Evolutionary conservation across 2,797 vertebrate genomes (phyloP), one percentile per base, ranked within the genome.

Genomic region (Urocyon cinereoargenteus): DNA sequence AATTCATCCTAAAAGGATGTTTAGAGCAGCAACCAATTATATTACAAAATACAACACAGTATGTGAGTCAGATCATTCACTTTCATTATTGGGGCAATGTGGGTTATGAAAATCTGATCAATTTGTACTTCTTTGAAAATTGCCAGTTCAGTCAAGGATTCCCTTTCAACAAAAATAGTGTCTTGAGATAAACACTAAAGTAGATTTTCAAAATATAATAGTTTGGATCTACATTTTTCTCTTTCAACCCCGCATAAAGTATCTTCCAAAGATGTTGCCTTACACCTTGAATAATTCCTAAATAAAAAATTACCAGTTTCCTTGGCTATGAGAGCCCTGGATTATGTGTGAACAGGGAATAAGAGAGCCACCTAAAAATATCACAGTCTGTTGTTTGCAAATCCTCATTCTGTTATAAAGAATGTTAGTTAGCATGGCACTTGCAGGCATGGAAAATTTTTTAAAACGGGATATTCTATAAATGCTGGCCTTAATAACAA

Each of bases 41-140:
- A 96, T 98, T 96, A 94, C 16, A 73, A 95, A 94, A 93, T 91
- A 95, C 49, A 12, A 9, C 16, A 83, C 4, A 90, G 26, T 62
- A 24, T 79, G 19, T 55, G 11, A 93, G 68, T 85, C 51, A 90
- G 73, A 92, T 73, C 7, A 83, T 92, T 86, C 34, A 90, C 34
- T 90, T 95, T 94, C 62, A 15, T 96, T 86, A 91, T 14, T 78
- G 34, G 57, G 77, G 16, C 34, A 57, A 28, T 75, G 51, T 90
- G 4, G 8, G 15, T 91, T 92, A 90, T 95, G 55, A 34, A 97
- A 92, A 93, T 57, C 62, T 66, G 34, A 96, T 40, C 62, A 68
- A 87, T 72, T 34, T 96, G 19, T 72, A 91, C 55, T 96, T 81
- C n/a, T 64, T 72, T 93, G 59, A 91, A 78, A 94, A 91, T 22